phyloP scores from a whole-genome alignment of 2,797 vertebrate genomes.

The Mormyrops boulengeri region DNA sequence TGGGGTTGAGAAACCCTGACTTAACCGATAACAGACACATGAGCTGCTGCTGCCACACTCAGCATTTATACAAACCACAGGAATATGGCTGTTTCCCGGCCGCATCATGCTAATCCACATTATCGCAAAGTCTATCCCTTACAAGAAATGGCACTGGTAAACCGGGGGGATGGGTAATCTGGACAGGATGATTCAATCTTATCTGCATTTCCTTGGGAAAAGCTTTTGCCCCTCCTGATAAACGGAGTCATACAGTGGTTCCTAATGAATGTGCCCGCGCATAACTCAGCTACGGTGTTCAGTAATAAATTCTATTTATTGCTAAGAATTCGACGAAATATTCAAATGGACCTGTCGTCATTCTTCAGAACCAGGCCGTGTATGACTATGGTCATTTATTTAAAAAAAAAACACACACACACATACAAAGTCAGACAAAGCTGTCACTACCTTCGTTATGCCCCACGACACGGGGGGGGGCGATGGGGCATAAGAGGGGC shows the following conservation, averaged over 20 bases:
- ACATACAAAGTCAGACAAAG: background rate
- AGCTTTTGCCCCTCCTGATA: background rate
- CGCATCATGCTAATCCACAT: background rate
- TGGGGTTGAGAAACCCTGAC: background rate
- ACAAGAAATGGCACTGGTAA: background rate
- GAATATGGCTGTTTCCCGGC: background rate
- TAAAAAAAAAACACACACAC: background rate
- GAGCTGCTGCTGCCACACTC: background rate
- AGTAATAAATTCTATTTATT: conserved; percentile 6
- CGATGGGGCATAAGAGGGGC: background rate
- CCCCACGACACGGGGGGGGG: background rate
- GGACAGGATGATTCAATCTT: background rate
- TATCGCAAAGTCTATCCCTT: background rate
- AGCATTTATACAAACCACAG: background rate
- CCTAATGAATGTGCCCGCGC: background rate
- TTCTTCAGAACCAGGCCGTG: background rate
- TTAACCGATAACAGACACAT: background rate
- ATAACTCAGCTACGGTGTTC: background rate
- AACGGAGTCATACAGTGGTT: background rate
- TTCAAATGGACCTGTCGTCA: background rate
- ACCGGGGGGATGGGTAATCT: background rate
- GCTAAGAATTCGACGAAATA: background rate
- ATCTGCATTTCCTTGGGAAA: background rate
- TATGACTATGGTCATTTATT: background rate
- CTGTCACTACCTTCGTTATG: background rate